A percentile compares a stretch with the other conserved stretches of the same genome.
Conservation (phyloP, 35 echinoderm and acorn worm species). For the Ophioderma brevispina region DNA sequence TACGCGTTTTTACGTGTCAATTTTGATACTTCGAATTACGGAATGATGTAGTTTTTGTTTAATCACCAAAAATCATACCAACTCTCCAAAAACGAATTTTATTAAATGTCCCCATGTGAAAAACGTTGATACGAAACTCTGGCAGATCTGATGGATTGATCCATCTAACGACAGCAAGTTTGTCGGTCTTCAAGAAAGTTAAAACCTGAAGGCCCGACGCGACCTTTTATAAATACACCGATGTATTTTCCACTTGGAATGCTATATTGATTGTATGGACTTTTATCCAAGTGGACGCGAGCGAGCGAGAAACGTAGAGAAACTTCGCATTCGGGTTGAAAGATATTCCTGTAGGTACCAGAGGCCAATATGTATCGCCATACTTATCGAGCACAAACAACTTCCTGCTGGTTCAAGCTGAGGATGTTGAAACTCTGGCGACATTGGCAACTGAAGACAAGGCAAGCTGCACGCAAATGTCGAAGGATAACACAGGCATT, state of each 20-base stretch:
- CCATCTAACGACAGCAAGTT: too few species aligned
- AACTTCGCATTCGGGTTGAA: background rate
- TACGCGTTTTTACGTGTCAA: too few species aligned
- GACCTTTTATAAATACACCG: background rate
- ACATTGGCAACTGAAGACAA: background rate
- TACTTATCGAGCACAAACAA: background rate
- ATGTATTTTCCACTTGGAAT: background rate
- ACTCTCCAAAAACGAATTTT: too few species aligned
- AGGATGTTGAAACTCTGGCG: background rate
- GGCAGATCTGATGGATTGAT: too few species aligned
- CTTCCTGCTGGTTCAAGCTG: background rate
- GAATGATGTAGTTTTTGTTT: too few species aligned
- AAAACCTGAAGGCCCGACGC: background rate
- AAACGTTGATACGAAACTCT: too few species aligned
- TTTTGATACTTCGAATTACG: too few species aligned
- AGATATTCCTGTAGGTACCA: background rate
- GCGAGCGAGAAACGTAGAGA: background rate
- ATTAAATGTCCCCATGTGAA: too few species aligned
- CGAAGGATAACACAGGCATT: background rate
- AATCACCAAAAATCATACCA: too few species aligned
- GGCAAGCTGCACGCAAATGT: background rate
- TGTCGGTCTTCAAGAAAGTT: background rate
- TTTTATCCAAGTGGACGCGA: background rate
- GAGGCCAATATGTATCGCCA: background rate
- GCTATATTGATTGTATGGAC: background rate